Percentiles rank a stretch among this genome's conserved stretches.
Evolutionary conservation across 2,113 vertebrate genomes (phyloP).

Genomic region (Chrysochloris asiatica): DNA sequence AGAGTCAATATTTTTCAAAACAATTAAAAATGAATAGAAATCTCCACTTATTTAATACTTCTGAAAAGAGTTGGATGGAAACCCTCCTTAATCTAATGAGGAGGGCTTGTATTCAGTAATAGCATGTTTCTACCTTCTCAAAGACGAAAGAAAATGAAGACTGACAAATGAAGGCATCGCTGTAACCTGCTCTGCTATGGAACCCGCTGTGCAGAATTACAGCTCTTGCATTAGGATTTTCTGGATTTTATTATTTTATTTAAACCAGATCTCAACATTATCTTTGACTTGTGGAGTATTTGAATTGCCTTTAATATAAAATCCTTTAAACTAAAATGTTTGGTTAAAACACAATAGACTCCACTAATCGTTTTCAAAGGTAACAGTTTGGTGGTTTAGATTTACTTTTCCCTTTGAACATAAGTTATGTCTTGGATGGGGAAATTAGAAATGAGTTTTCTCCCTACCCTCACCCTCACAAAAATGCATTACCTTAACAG

Average conservation of each 20-base stretch:
- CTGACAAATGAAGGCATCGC: conserved; percentile 69
- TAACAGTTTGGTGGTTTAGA: conserved; percentile 73
- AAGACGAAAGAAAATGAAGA: conserved; percentile 72
- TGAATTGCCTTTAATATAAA: conserved; percentile 80
- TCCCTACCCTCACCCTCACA: neutral
- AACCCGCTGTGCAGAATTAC: conserved; percentile 74
- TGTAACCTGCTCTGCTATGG: conserved; percentile 69
- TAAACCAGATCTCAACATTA: conserved; percentile 79
- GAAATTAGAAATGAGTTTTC: neutral
- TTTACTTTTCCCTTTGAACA: conserved; percentile 76
- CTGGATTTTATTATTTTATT: conserved; percentile 82
- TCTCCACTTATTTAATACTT: conserved; percentile 72
- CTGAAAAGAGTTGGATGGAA: conserved; percentile 68
- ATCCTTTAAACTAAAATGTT: conserved; percentile 81
- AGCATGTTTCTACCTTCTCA: conserved; percentile 63
- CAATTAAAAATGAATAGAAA: conserved; percentile 70
- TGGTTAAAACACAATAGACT: conserved; percentile 77
- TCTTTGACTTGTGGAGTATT: conserved; percentile 75
- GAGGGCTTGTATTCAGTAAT: conserved; percentile 37
- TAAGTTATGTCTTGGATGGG: conserved; percentile 48
- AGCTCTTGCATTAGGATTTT: conserved; percentile 60
- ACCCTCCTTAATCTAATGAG: conserved; percentile 63
- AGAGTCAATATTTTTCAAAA: conserved; percentile 78
- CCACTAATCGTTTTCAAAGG: conserved; percentile 77
- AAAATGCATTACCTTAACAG: conserved; percentile 42